These are phyloP conservation scores for Bhutanitis thaidina DNA, from an alignment of 2,888 invertebrate genomes.

Conservation along the genomic window DNA sequence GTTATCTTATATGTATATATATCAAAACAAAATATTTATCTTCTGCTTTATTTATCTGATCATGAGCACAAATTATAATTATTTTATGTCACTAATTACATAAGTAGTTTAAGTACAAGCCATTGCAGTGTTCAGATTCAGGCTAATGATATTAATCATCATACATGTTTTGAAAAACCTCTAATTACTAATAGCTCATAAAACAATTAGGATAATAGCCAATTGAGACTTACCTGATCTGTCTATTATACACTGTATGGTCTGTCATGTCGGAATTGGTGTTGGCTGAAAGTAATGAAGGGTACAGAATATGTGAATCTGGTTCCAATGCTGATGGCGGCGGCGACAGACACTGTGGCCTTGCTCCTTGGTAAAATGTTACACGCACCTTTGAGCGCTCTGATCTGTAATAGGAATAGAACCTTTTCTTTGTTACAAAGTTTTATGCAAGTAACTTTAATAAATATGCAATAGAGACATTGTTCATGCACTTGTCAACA, in stretches of 20 bases:
- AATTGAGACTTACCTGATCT: constrained; percentile 80
- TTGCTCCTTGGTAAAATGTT: constrained; percentile 90
- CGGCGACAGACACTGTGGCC: constrained; percentile 84
- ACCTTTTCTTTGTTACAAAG: neutral
- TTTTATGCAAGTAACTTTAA: too few relatives aligned
- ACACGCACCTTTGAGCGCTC: constrained; percentile 90
- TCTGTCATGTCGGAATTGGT: constrained; percentile 71
- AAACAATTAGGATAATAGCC: constrained; percentile 1
- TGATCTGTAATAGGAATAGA: constrained; percentile 74
- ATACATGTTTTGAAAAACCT: too few relatives aligned
- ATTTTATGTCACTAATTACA: too few relatives aligned
- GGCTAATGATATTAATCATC: neutral
- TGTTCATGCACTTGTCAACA: too few relatives aligned
- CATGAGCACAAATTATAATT: too few relatives aligned
- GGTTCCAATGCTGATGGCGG: constrained; percentile 78
- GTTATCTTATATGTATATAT: neutral
- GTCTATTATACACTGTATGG: constrained; percentile 81
- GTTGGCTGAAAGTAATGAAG: constrained; percentile 60
- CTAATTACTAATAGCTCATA: neutral
- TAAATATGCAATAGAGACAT: too few relatives aligned
- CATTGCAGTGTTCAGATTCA: neutral
- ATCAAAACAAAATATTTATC: neutral
- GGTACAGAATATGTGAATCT: constrained; percentile 62
- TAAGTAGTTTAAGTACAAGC: too few relatives aligned
- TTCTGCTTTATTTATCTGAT: too few relatives aligned